phyloP scores from a whole-genome alignment of 2,113 vertebrate genomes.

The Anguilla rostrata region DNA sequence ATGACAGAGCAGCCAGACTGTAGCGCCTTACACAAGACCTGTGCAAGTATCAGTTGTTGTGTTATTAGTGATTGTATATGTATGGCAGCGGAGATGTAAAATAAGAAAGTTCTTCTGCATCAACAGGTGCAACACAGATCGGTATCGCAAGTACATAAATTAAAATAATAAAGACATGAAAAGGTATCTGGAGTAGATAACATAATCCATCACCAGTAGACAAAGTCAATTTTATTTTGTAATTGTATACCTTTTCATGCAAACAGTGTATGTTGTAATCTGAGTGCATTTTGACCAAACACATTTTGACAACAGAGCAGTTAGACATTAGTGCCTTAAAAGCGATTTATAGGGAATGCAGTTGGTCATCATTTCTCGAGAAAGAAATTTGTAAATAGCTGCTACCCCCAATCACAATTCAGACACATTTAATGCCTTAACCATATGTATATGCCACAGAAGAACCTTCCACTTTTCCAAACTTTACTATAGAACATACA shows the following conservation, averaged over 20 bases:
- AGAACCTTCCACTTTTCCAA: not conserved
- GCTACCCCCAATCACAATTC: too few relatives aligned
- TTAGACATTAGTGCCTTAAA: not conserved
- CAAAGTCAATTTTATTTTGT: not conserved
- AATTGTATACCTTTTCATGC: not conserved
- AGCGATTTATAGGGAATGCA: too few relatives aligned
- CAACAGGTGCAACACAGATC: not conserved
- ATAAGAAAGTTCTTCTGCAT: not conserved
- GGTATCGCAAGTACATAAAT: too few relatives aligned
- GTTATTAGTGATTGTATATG: not conserved
- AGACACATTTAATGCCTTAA: too few relatives aligned
- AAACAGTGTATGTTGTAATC: not conserved
- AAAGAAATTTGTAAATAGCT: too few relatives aligned
- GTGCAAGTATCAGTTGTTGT: too few relatives aligned
- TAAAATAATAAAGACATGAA: too few relatives aligned
- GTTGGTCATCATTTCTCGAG: too few relatives aligned
- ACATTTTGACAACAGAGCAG: not conserved
- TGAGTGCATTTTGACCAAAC: not conserved
- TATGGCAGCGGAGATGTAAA: not conserved
- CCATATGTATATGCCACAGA: too few relatives aligned
- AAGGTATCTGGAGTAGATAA: too few relatives aligned
- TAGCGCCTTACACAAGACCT: too few relatives aligned
- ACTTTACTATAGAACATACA: not conserved
- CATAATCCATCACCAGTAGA: not conserved
- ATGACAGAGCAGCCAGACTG: too few relatives aligned